These are phyloP conservation scores for Drosophila mimica DNA, from an alignment of 2,888 invertebrate species.

Conservation along the genomic window DNA sequence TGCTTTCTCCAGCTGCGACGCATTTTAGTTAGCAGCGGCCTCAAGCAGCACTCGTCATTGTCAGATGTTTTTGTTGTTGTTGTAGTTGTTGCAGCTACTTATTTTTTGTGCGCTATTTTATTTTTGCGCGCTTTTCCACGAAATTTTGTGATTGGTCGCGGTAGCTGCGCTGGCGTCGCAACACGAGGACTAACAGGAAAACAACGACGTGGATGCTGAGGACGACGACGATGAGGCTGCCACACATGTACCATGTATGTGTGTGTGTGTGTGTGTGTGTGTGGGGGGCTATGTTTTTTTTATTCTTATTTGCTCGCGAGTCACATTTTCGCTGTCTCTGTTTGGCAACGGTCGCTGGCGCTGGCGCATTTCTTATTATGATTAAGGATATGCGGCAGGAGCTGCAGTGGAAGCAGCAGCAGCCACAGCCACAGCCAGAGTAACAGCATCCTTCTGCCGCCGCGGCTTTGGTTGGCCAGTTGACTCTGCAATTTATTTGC, in stretches of 20 bases:
- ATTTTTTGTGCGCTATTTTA: slow-evolving; percentile 72
- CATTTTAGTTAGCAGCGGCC: slow-evolving; percentile 73
- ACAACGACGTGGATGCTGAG: slow-evolving; percentile 63
- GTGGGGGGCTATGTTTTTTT: slow-evolving; percentile 35
- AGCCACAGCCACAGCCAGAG: slow-evolving; percentile 20
- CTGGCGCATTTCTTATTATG: slow-evolving; percentile 82
- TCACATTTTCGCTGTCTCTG: slow-evolving; percentile 75
- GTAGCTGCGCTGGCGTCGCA: slow-evolving; percentile 58
- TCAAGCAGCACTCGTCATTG: slow-evolving; percentile 64
- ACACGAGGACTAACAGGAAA: slow-evolving; percentile 60
- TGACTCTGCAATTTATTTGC: slow-evolving; percentile 70
- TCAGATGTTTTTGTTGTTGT: slow-evolving; percentile 48
- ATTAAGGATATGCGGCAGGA: slow-evolving; percentile 72
- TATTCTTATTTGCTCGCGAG: slow-evolving; percentile 55
- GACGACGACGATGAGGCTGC: slow-evolving; percentile 54
- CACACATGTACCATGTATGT: slow-evolving; percentile 31
- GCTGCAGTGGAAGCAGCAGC: slow-evolving; percentile 46
- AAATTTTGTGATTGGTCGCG: slow-evolving; percentile 81
- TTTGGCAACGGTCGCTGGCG: slow-evolving; percentile 67
- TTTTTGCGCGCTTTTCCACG: slow-evolving; percentile 82
- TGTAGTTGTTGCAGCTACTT: slow-evolving; percentile 61
- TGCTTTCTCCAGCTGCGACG: slow-evolving; percentile 67
- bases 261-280: slow-evolving; percentile 23
- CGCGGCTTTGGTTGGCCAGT: slow-evolving; percentile 59
- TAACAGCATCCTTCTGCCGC: slow-evolving; percentile 47